phyloP scores from a whole-genome alignment of 2,888 invertebrate genomes.

The Orthonevra nobilis region DNA sequence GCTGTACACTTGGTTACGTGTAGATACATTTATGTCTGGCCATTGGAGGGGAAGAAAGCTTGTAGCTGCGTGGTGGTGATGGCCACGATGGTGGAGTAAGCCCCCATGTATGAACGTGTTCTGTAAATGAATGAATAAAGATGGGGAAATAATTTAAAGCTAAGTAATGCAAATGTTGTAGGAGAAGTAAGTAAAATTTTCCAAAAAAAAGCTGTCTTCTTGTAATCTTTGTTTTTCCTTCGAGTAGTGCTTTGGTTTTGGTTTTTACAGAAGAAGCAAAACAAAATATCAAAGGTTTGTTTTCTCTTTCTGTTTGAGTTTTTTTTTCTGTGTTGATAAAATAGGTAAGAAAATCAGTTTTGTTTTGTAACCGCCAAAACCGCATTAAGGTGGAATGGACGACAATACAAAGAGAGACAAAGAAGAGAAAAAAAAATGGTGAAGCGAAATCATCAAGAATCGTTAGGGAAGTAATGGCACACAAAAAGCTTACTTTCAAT shows the following conservation, averaged over 20 bases:
- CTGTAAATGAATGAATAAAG: conserved; percentile 44
- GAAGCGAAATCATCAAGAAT: not conserved
- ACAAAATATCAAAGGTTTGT: conserved; percentile 51
- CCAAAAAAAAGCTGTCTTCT: not conserved
- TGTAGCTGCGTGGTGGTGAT: not conserved
- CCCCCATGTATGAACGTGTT: conserved; percentile 27
- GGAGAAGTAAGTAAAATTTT: too few species aligned
- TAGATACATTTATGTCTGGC: conserved; percentile 46
- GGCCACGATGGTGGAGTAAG: conserved; percentile 29
- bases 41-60: conserved; percentile 39
- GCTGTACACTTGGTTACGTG: conserved; percentile 57
- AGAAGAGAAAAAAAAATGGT: not conserved
- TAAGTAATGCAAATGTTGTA: not conserved
- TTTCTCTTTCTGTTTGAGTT: too few species aligned
- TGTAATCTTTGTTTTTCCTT: conserved; percentile 4
- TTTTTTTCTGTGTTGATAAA: too few species aligned
- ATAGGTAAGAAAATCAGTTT: conserved; percentile 52
- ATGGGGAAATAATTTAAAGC: conserved; percentile 22
- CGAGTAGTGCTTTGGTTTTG: conserved; percentile 6
- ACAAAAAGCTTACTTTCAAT: conserved; percentile 12
- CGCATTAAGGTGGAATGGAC: conserved; percentile 25
- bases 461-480: conserved; percentile 28
- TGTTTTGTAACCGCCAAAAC: conserved; percentile 50
- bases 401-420: not conserved
- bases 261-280: conserved; percentile 26